phyloP scores from a whole-genome alignment of 64 coral and sea anemone species.

The Montipora foliosa region DNA sequence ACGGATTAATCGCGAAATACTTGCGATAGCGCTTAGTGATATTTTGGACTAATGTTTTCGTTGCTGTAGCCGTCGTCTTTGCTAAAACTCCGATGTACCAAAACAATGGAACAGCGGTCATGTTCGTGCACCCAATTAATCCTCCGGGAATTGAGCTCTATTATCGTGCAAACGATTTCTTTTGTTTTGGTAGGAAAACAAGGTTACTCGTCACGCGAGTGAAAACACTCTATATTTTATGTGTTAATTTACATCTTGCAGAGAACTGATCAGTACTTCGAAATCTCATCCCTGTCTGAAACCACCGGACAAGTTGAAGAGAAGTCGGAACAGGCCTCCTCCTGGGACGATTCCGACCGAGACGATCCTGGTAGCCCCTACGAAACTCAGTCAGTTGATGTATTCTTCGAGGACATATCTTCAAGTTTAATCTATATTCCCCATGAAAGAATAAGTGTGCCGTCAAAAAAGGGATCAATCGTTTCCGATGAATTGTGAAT shows the following conservation, averaged over 20 bases:
- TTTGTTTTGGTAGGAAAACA: no score
- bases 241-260: not conserved
- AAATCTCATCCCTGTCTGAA: not conserved
- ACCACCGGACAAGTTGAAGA: not conserved
- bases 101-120: no score
- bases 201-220: not conserved
- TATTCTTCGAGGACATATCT: constrained; percentile 46
- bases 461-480: not conserved
- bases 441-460: not conserved
- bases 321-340: not conserved
- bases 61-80: no score
- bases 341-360: not conserved
- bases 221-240: not conserved
- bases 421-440: constrained; percentile 32
- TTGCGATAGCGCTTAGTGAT: no score
- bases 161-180: no score
- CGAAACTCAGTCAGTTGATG: not conserved
- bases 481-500: not conserved
- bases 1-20: no score
- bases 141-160: no score
- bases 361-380: not conserved
- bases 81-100: no score
- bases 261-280: not conserved
- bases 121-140: no score
- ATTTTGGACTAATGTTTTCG: no score